These are phyloP conservation scores for Aspidapion aeneum DNA, from an alignment of 2,888 invertebrate species.

Conservation along the genomic window DNA sequence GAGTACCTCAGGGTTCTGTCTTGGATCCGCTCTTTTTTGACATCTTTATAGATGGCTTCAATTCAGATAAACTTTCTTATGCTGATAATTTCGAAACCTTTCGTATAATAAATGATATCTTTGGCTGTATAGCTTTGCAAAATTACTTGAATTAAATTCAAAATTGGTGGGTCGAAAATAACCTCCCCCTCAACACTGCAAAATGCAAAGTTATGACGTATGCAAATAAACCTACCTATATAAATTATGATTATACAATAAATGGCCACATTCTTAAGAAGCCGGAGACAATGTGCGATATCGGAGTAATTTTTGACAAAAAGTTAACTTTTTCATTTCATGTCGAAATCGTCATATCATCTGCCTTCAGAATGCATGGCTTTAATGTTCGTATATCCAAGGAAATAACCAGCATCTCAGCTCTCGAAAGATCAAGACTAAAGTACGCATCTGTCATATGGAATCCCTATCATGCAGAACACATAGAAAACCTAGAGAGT, in stretches of 20 bases:
- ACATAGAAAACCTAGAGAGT: background rate
- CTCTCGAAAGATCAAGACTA: background rate
- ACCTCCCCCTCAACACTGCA: background rate
- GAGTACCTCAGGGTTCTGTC: background rate
- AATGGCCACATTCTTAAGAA: background rate
- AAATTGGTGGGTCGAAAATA: background rate
- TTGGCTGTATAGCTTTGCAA: background rate
- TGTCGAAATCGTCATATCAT: background rate
- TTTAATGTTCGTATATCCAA: background rate
- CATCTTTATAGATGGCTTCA: slow-evolving; percentile 2
- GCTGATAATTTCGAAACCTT: background rate
- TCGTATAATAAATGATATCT: background rate
- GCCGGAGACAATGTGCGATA: background rate
- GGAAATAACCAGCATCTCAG: background rate
- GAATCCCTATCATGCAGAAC: background rate
- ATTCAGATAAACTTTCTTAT: slow-evolving; percentile 5
- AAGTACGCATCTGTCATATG: background rate
- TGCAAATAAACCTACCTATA: background rate
- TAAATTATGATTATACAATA: background rate
- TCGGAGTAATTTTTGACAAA: background rate
- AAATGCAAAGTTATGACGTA: background rate
- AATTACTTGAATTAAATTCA: background rate
- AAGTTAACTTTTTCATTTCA: background rate
- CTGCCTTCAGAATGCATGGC: background rate
- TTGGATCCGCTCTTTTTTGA: slow-evolving; percentile 1